phyloP scores from a whole-genome alignment of 2,797 vertebrate genomes.

The Sebastes taczanowskii region DNA sequence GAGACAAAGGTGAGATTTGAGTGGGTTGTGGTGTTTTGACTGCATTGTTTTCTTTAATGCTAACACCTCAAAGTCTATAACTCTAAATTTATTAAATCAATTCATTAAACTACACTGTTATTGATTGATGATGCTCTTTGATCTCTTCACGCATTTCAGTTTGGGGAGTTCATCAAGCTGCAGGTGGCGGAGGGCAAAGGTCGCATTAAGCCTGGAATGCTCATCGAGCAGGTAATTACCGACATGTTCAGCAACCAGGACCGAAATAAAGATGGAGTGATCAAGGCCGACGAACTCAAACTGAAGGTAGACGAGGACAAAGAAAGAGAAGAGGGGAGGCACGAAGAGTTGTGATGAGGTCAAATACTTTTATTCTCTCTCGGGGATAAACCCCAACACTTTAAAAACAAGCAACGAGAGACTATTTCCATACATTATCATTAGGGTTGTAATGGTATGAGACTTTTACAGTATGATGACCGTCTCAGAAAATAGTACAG shows the following conservation, averaged over 20 bases:
- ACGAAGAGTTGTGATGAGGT: constrained; percentile 91
- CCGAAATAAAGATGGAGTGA: constrained; percentile 90
- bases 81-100: neutral
- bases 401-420: constrained; percentile 36
- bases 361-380: constrained; percentile 43
- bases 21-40: neutral
- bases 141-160: constrained; percentile 75
- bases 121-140: neutral
- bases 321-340: constrained; percentile 74
- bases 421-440: constrained; percentile 24
- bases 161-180: constrained; percentile 90
- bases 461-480: no score
- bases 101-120: neutral
- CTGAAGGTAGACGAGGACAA: constrained; percentile 92
- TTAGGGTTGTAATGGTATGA: neutral
- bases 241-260: constrained; percentile 99
- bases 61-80: neutral
- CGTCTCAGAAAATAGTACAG: no score
- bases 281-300: constrained; percentile 90
- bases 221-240: constrained; percentile 82
- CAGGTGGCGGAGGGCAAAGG: constrained; percentile 92
- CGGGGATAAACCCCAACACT: constrained; percentile 65
- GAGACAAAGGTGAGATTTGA: neutral
- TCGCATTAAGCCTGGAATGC: constrained; percentile 87
- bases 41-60: neutral